phyloP scores from a whole-genome alignment of 1,140 invertebrate genomes.

The Pseudachorutes palmiensis region DNA sequence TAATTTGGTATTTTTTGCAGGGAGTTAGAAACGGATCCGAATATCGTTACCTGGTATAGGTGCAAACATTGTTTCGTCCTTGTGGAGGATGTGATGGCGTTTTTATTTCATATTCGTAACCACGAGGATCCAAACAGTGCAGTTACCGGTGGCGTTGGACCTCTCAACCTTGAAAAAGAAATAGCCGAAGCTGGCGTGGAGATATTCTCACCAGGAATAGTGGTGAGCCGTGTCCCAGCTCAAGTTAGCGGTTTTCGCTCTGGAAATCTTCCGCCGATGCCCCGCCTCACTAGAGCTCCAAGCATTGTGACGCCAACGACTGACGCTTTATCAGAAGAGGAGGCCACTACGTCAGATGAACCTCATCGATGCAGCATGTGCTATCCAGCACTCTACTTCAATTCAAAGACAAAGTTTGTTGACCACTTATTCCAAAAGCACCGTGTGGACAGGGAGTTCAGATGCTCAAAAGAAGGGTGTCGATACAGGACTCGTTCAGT shows the following conservation, averaged over 20 bases:
- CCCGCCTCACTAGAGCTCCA: not conserved
- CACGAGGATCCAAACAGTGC: no score
- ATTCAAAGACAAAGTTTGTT: not conserved
- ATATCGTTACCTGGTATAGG: no score
- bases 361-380: not conserved
- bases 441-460: slow-evolving; percentile 2
- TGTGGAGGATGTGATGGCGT: not conserved
- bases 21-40: no score
- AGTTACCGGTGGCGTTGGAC: not conserved
- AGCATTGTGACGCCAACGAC: not conserved
- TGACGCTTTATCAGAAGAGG: no score
- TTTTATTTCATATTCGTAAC: not conserved
- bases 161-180: not conserved
- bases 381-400: not conserved
- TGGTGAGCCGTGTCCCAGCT: not conserved
- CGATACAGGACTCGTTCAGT: not conserved
- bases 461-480: not conserved
- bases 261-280: not conserved
- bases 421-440: not conserved
- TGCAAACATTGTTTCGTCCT: not conserved
- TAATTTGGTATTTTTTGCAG: no score
- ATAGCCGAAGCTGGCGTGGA: not conserved
- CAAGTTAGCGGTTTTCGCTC: not conserved
- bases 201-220: not conserved
- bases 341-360: not conserved